phyloP scores from a whole-genome alignment of 2,113 vertebrate genomes.

The Hippocampus barbouri region DNA sequence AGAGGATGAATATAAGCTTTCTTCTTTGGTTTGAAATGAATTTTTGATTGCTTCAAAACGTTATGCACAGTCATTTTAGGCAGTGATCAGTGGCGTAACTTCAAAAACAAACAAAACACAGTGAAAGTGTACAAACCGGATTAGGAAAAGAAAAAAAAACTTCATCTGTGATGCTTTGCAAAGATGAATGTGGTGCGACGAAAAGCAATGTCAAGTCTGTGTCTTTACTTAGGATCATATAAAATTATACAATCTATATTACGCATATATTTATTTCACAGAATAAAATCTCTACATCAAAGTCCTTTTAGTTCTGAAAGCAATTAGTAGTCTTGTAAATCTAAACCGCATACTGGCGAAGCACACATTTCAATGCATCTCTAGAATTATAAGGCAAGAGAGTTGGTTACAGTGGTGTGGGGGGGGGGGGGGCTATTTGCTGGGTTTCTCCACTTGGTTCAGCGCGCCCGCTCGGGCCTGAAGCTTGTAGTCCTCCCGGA shows the following conservation, averaged over 20 bases:
- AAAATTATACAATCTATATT: not conserved
- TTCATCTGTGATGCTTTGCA: not conserved
- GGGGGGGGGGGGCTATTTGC: slow-evolving; percentile 44
- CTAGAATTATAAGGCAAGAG: slow-evolving; percentile 55
- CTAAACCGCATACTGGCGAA: slow-evolving; percentile 34
- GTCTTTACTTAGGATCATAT: not conserved
- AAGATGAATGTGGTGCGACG: not conserved
- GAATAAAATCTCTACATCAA: slow-evolving; percentile 52
- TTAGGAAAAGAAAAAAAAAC: not conserved
- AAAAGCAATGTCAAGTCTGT: not conserved
- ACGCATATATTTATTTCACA: slow-evolving; percentile 9
- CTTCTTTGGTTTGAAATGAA: not conserved
- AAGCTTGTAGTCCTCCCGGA: slow-evolving; percentile 89
- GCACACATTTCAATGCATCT: slow-evolving; percentile 47
- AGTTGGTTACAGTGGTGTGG: slow-evolving; percentile 9
- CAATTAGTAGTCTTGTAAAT: slow-evolving; percentile 26
- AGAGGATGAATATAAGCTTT: not conserved
- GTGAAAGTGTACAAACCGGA: slow-evolving; percentile 14
- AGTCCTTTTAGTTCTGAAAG: slow-evolving; percentile 13
- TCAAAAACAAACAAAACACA: not conserved
- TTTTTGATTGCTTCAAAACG: not conserved
- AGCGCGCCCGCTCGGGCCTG: slow-evolving; percentile 56
- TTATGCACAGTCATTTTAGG: not conserved
- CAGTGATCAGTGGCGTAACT: not conserved
- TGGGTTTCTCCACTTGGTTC: slow-evolving; percentile 46